Evolutionary conservation across 2,797 vertebrate genomes (phyloP).

Genomic region (Rhinoraja longicauda): DNA sequence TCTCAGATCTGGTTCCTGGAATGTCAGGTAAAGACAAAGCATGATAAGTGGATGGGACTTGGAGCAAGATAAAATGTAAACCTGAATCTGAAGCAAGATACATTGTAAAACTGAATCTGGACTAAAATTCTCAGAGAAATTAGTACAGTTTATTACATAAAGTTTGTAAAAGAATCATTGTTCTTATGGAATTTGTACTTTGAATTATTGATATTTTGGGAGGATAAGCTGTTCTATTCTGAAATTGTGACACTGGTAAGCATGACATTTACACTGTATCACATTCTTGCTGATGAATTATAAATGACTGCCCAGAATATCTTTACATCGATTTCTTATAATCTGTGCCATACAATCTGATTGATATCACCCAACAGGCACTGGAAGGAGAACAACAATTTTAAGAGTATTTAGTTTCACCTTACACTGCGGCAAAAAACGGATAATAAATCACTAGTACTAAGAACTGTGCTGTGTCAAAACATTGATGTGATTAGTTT

Average conservation of each 20-base stretch:
- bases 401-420: conserved; percentile 37
- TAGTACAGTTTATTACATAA: background rate
- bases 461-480: conserved; percentile 37
- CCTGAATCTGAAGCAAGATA: too few species aligned
- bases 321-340: conserved; percentile 48
- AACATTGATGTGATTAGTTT: conserved; percentile 29
- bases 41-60: too few species aligned
- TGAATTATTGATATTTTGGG: background rate
- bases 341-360: conserved; percentile 36
- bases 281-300: conserved; percentile 21
- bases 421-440: conserved; percentile 31
- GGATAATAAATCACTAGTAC: background rate
- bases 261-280: conserved; percentile 35
- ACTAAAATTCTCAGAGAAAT: background rate
- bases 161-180: too few species aligned
- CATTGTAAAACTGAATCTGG: too few species aligned
- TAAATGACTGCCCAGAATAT: conserved; percentile 3
- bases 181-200: background rate
- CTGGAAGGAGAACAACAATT: conserved; percentile 17
- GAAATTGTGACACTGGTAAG: background rate
- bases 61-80: too few species aligned
- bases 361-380: conserved; percentile 14
- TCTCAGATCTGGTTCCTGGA: too few species aligned
- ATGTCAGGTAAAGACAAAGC: too few species aligned
- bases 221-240: background rate